A percentile compares a stretch with the other conserved stretches of the same genome.
Evolutionary conservation across 2,888 invertebrate species (phyloP).

Genomic region (Orthosia gracilis): DNA sequence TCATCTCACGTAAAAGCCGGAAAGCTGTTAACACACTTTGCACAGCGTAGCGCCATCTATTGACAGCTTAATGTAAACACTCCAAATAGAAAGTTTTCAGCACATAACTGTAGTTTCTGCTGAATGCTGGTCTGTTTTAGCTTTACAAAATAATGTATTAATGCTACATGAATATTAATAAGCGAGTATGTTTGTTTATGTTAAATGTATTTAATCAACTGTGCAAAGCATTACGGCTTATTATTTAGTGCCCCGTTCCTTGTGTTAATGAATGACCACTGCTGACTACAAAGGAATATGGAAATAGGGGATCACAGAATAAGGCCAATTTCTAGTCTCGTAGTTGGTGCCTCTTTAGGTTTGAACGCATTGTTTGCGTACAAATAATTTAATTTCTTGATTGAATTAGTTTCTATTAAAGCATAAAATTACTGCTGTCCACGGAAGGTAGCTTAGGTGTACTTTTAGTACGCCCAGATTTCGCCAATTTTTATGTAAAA

Average conservation of each 20-base stretch:
- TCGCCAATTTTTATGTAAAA: too few relatives aligned
- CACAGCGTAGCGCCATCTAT: constrained; percentile 51
- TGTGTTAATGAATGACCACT: constrained; percentile 12
- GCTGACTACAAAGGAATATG: neutral
- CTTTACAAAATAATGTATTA: constrained; percentile 2
- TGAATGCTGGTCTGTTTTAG: constrained; percentile 6
- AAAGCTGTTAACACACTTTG: constrained; percentile 23
- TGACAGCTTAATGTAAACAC: constrained; percentile 23
- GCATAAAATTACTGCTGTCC: too few relatives aligned
- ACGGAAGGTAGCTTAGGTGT: too few relatives aligned
- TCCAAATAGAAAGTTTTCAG: constrained; percentile 7
- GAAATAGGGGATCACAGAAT: neutral
- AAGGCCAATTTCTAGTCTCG: neutral
- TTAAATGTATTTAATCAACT: constrained; percentile 6
- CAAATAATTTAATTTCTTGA: too few relatives aligned
- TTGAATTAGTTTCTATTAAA: too few relatives aligned
- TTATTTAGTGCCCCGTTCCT: neutral
- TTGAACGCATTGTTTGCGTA: neutral
- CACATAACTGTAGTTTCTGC: neutral
- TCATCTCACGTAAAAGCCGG: constrained; percentile 19
- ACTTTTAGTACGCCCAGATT: too few relatives aligned
- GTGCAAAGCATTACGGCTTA: constrained; percentile 7
- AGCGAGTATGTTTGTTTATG: constrained; percentile 8
- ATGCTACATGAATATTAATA: constrained; percentile 27
- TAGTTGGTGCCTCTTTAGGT: neutral